These are phyloP conservation scores for Mesembrinibis cayennensis DNA, from an alignment of 2,113 vertebrate genomes.

Conservation along the genomic window DNA sequence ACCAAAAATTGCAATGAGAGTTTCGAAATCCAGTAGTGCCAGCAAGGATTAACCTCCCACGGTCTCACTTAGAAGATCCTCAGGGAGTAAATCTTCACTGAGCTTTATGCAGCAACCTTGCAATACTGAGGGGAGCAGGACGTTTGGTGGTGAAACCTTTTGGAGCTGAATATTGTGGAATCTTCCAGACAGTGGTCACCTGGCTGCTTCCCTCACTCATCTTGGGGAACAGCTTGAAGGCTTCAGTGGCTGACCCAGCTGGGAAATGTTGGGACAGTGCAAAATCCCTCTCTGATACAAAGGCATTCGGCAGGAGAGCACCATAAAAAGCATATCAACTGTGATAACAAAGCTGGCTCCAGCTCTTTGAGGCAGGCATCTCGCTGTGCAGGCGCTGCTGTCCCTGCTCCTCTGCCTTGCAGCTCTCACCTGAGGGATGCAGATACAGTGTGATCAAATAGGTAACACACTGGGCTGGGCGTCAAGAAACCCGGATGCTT, in stretches of 20 bases:
- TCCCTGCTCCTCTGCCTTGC: background rate
- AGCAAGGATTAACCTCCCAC: background rate
- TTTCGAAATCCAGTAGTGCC: background rate
- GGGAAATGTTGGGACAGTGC: background rate
- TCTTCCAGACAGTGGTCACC: background rate
- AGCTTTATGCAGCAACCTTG: background rate
- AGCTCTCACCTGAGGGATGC: background rate
- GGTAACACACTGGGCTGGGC: background rate
- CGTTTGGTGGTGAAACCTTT: background rate
- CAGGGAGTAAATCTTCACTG: background rate
- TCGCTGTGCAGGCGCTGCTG: background rate
- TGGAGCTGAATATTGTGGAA: background rate
- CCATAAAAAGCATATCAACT: background rate
- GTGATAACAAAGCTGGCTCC: background rate
- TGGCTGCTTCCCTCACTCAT: background rate
- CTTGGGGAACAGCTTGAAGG: background rate
- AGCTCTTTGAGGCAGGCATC: background rate
- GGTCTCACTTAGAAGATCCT: background rate
- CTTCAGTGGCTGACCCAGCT: background rate
- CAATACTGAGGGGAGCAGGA: background rate
- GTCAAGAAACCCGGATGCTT: background rate
- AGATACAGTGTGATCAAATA: background rate
- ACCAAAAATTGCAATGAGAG: background rate
- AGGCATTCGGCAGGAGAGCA: background rate
- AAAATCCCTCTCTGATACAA: background rate